Conservation (phyloP, 2,888 invertebrate species). For the Thumatha senex region DNA sequence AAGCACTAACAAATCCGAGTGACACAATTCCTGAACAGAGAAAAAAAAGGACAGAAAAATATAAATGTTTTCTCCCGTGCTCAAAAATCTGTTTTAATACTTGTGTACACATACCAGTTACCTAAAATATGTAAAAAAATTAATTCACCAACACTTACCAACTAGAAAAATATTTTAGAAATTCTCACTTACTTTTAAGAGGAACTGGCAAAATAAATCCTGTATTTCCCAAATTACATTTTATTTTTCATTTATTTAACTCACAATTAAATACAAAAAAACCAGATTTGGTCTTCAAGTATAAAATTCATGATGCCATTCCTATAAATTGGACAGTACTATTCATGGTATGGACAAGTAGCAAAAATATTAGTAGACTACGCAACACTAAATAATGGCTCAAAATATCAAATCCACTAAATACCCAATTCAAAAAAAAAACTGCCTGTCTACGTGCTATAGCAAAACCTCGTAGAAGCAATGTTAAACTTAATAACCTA, state of each 20-base stretch:
- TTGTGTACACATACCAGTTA: slow-evolving; percentile 65
- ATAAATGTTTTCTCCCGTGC: slow-evolving; percentile 32
- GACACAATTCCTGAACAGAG: slow-evolving; percentile 48
- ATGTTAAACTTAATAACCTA: slow-evolving; percentile 73
- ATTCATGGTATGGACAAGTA: slow-evolving; percentile 66
- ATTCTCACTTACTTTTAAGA: slow-evolving; percentile 82
- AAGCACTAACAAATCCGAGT: slow-evolving; percentile 58
- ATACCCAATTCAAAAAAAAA: slow-evolving; percentile 72
- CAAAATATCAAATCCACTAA: slow-evolving; percentile 78
- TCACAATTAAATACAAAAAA: slow-evolving; percentile 61
- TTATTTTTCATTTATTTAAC: slow-evolving; percentile 41
- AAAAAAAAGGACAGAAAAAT: slow-evolving; percentile 43
- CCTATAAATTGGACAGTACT: slow-evolving; percentile 76
- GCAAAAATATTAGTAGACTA: slow-evolving; percentile 81
- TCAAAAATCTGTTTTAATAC: slow-evolving; percentile 55
- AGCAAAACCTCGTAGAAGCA: slow-evolving; percentile 69
- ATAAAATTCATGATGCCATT: slow-evolving; percentile 78
- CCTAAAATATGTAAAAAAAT: slow-evolving; percentile 66
- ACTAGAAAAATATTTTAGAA: slow-evolving; percentile 81
- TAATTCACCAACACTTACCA: slow-evolving; percentile 78
- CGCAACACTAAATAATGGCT: slow-evolving; percentile 74
- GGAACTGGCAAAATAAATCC: slow-evolving; percentile 83
- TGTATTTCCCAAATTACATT: slow-evolving; percentile 56
- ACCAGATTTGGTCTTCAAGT: slow-evolving; percentile 75
- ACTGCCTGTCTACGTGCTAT: slow-evolving; percentile 55